These are phyloP conservation scores for Mystacides longicornis DNA, from an alignment of 2,888 invertebrate species.

Conservation along the genomic window DNA sequence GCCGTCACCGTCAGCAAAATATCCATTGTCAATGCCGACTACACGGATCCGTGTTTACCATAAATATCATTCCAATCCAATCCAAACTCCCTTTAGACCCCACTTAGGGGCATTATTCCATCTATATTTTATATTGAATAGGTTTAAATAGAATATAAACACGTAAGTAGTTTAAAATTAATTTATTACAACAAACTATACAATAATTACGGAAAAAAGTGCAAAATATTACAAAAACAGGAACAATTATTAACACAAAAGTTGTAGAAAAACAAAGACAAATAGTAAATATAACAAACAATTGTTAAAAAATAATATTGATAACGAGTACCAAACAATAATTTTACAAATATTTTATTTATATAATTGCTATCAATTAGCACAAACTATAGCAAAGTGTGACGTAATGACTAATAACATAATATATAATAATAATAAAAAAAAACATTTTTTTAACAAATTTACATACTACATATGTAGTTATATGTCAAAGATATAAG, in stretches of 20 bases:
- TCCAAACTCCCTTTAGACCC: not conserved
- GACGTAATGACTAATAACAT: no score
- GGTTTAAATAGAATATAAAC: not conserved
- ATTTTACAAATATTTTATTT: no score
- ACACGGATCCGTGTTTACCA: not conserved
- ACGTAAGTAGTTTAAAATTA: not conserved
- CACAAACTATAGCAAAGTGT: no score
- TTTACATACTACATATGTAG: no score
- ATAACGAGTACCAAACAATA: no score
- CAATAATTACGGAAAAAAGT: not conserved
- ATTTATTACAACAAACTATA: not conserved
- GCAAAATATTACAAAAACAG: not conserved
- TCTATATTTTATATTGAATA: not conserved
- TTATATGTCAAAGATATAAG: no score
- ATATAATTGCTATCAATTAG: no score
- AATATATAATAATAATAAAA: no score
- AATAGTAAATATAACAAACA: not conserved
- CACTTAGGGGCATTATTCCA: not conserved
- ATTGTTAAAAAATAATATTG: not conserved
- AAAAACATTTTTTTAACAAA: no score
- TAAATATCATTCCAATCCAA: not conserved
- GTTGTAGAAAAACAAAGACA: not conserved
- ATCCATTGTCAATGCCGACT: not conserved
- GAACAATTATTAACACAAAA: not conserved
- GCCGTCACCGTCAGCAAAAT: not conserved